Evolutionary conservation across 2,113 vertebrate species (phyloP), one percentile per base, ranked within the genome.

Genomic region (Hucho hucho): DNA sequence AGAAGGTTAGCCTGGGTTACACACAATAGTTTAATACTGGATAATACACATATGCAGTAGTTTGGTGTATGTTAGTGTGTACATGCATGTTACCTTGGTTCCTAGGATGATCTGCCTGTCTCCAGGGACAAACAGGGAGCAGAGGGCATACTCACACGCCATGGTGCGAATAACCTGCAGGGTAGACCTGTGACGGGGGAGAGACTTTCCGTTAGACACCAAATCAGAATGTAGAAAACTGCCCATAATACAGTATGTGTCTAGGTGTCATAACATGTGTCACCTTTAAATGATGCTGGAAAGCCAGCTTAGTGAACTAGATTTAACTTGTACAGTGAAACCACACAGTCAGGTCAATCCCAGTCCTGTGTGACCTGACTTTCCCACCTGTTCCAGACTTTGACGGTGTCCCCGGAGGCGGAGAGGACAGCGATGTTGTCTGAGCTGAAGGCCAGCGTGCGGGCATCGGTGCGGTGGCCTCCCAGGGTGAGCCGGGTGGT

Each of bases 141-240:
- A 98, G 29, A 99, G 95, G 0, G 97, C 95, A 0, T 99, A 99
- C 0, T 98, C 95, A 9, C 97, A 99, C 2, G 88, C 87, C 96
- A 99, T 96, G 0, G 97, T 99, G 16, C 98, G 95, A 61, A 99
- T 95, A 79, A 98, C 97, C 88, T 99, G 98, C 87, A 99, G 89
- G 0, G 97, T 99, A 0, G 95, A 92, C 79, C 98, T 99, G 85
- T 0, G 12, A 59, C 49, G 63, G 64, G 2, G 53, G 71, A 11
- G 14, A 64, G 26, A 74, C 46, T 5, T 70, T 2, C 4, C 12
- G 70, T 86, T 69, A 79, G 73, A 56, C 18, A n/a, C 24, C 9
- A 43, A 77, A 74, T 37, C 47, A 58, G 3, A 69, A 70, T 49
- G 13, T n/a, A 83, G 47, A 43, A 14, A 81, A 25, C 63, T 6